phyloP scores from a whole-genome alignment of 1,140 invertebrate genomes.

The Stegodyphus mimosarum region DNA sequence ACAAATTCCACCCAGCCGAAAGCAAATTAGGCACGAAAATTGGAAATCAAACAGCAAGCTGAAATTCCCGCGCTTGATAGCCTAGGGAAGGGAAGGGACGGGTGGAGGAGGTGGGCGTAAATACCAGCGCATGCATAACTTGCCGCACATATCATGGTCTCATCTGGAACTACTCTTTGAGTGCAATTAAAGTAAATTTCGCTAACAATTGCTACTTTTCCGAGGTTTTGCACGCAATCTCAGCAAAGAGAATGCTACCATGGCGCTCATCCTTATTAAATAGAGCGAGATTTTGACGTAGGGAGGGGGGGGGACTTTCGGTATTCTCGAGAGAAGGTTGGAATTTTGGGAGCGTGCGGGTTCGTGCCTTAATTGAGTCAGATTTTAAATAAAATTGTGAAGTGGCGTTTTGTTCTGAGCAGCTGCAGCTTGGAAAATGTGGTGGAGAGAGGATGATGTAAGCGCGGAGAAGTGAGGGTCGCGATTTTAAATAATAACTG shows the following conservation, averaged over 20 bases:
- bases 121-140: background rate
- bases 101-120: too few species aligned
- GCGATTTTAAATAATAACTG: too few species aligned
- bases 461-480: too few species aligned
- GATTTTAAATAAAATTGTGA: constrained; percentile 48
- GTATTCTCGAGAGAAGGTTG: background rate
- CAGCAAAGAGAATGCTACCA: background rate
- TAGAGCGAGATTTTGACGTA: background rate
- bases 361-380: constrained; percentile 34
- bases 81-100: too few species aligned
- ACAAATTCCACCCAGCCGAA: background rate
- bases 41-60: constrained; percentile 4
- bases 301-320: too few species aligned
- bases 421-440: too few species aligned
- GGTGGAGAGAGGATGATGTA: too few species aligned
- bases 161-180: background rate
- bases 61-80: background rate
- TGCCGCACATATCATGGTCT: background rate
- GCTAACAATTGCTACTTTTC: constrained; percentile 13
- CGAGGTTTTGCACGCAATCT: background rate
- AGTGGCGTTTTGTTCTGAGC: background rate
- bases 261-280: background rate
- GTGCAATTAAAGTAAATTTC: constrained; percentile 41
- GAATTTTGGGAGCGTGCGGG: background rate
- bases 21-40: constrained; percentile 31